Evolutionary conservation across 2,113 vertebrate genomes (phyloP).

Genomic region (Solea senegalensis): DNA sequence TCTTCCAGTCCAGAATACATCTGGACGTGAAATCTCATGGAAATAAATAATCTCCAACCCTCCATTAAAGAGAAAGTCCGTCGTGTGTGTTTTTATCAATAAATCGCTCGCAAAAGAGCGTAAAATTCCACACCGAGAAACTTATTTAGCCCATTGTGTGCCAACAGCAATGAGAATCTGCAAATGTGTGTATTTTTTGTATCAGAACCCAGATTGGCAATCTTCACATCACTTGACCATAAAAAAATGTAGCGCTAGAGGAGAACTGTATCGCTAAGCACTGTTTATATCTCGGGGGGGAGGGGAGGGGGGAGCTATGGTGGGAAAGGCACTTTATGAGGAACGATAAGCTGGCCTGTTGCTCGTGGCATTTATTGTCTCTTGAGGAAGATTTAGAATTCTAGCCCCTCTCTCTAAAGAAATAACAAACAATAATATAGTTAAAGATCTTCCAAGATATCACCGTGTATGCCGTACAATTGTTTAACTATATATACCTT

Average conservation of each 20-base stretch:
- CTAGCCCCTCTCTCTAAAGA: neutral
- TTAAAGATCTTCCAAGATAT: neutral
- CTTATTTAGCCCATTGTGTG: conserved; percentile 6
- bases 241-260: conserved; percentile 10
- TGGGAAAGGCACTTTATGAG: conserved; percentile 12
- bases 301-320: neutral
- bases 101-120: no score
- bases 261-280: neutral
- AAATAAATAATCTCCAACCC: no score
- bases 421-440: neutral
- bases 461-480: no score
- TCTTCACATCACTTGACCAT: conserved; percentile 1
- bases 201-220: conserved; percentile 9
- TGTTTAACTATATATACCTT: no score
- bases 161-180: conserved; percentile 34
- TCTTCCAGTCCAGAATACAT: no score
- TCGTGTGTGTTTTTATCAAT: no score
- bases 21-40: no score
- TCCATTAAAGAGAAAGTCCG: no score
- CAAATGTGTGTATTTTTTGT: conserved; percentile 7
- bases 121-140: no score
- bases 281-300: neutral
- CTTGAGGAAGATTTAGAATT: neutral
- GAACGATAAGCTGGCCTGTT: conserved; percentile 16
- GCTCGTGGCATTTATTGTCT: conserved; percentile 10